Evolutionary conservation across 2,113 vertebrate genomes (phyloP).

Genomic region (Xiphias gladius): DNA sequence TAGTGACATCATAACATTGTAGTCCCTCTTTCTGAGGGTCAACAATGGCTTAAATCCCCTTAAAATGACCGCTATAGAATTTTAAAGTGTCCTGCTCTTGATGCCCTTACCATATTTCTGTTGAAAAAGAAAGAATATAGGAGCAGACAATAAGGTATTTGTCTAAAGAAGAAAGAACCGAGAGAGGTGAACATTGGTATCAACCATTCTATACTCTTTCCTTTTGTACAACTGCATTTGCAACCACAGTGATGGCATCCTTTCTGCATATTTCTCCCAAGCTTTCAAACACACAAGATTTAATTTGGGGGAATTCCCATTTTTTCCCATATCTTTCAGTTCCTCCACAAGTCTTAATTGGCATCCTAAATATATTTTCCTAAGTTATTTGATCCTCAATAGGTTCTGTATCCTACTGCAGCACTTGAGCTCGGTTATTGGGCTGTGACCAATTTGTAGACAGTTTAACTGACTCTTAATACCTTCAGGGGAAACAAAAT

Average conservation of each 20-base stretch:
- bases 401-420: slow-evolving; percentile 57
- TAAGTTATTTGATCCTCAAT: slow-evolving; percentile 74
- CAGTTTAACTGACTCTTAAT: slow-evolving; percentile 67
- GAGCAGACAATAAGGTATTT: slow-evolving; percentile 20
- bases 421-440: slow-evolving; percentile 74
- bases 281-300: slow-evolving; percentile 50
- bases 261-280: slow-evolving; percentile 46
- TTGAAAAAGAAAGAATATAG: neutral
- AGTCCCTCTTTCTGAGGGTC: neutral
- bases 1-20: neutral
- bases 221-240: slow-evolving; percentile 44
- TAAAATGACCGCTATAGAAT: neutral
- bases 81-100: neutral
- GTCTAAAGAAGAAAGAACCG: neutral
- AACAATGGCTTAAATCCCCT: neutral
- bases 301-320: slow-evolving; percentile 48
- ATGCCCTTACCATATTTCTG: neutral
- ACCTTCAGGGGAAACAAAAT: slow-evolving; percentile 60
- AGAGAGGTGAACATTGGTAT: neutral
- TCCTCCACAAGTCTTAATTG: slow-evolving; percentile 58
- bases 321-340: slow-evolving; percentile 44
- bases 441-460: slow-evolving; percentile 71
- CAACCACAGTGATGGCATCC: slow-evolving; percentile 45
- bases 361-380: slow-evolving; percentile 61
- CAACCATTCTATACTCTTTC: neutral